A percentile compares a stretch with the other conserved stretches of the same genome.
These are phyloP conservation scores for Fukomys damarensis DNA, from an alignment of 2,113 vertebrate genomes.

Conservation along the genomic window DNA sequence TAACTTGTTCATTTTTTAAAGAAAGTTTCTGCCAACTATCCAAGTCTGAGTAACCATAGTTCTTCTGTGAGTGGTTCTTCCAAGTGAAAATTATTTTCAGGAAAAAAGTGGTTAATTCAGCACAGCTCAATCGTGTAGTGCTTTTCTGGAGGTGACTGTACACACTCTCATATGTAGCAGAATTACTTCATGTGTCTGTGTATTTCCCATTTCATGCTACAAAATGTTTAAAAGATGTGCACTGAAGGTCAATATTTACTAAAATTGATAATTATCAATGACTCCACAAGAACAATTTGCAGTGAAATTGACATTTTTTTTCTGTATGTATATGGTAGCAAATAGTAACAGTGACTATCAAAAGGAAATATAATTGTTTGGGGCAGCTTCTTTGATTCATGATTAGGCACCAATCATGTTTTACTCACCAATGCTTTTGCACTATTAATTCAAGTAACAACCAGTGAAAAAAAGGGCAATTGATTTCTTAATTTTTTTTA, in stretches of 20 bases:
- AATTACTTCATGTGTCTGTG: background rate
- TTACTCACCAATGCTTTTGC: background rate
- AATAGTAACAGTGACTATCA: background rate
- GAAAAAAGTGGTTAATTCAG: background rate
- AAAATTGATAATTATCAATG: background rate
- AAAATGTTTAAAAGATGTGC: background rate
- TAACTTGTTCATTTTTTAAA: slow-evolving; percentile 16
- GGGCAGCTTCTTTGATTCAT: background rate
- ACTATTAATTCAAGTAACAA: background rate
- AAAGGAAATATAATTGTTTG: background rate
- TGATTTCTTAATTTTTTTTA: background rate
- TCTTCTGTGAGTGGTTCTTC: slow-evolving; percentile 2
- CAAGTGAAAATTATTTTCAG: background rate
- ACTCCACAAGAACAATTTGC: background rate
- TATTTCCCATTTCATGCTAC: accelerated
- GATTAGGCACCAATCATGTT: background rate
- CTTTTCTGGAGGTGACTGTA: background rate
- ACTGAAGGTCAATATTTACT: background rate
- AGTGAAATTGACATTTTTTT: background rate
- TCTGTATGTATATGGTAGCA: background rate
- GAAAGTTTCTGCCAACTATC: slow-evolving; percentile 34
- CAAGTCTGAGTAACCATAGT: background rate
- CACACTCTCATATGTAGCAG: background rate
- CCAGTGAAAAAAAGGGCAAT: background rate
- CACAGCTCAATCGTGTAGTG: accelerated